These are phyloP conservation scores for Macrotis lagotis DNA, from an alignment of 2,113 vertebrate species.

Conservation along the genomic window DNA sequence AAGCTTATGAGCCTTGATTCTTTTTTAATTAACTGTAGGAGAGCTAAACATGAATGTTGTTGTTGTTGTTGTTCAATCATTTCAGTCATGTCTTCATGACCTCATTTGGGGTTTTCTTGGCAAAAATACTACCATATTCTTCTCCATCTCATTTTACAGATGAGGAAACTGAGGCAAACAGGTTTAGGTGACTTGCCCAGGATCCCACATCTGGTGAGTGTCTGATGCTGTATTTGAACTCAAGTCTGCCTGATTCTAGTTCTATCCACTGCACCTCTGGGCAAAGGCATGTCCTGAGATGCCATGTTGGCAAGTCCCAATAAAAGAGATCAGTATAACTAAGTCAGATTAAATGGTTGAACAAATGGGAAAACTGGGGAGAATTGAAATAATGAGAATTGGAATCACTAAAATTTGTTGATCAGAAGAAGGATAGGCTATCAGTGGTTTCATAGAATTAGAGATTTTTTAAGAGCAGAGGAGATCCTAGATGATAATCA, in stretches of 20 bases:
- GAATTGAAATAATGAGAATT: background rate
- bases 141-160: background rate
- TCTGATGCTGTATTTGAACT: background rate
- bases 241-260: background rate
- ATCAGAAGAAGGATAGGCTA: constrained; percentile 5
- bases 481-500: background rate
- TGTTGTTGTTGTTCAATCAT: too few species aligned
- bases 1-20: constrained; percentile 19
- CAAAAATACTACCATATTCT: background rate
- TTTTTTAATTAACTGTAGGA: background rate
- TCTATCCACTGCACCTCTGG: background rate
- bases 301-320: background rate
- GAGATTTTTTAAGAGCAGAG: constrained; percentile 5
- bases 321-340: background rate
- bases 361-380: constrained; percentile 10
- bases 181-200: background rate
- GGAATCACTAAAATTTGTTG: constrained; percentile 23
- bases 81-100: background rate
- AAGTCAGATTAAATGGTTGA: background rate
- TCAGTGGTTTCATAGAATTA: background rate
- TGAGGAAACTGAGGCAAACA: background rate
- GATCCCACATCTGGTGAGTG: background rate
- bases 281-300: background rate
- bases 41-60: background rate
- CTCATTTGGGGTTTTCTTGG: background rate